Evolutionary conservation across 2,888 invertebrate species (phyloP).

Genomic region (Dicycla oo): DNA sequence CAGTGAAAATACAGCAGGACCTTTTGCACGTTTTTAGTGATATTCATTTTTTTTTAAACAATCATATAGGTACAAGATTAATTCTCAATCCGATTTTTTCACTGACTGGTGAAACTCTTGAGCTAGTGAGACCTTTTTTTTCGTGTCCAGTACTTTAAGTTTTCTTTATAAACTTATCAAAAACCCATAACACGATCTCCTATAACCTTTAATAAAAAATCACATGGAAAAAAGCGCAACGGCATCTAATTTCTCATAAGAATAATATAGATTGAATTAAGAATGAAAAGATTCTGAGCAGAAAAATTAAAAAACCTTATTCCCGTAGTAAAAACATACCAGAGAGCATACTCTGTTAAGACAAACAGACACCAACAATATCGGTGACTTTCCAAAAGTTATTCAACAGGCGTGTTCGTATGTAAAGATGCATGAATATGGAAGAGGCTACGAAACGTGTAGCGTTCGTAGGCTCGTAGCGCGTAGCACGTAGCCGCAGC

Average conservation of each 20-base stretch:
- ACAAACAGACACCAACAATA: conserved; percentile 49
- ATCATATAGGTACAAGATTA: no score
- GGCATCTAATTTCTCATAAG: neutral
- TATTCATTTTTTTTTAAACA: no score
- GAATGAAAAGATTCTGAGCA: neutral
- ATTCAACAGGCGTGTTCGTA: conserved; percentile 54
- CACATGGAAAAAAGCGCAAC: no score
- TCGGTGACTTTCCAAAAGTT: conserved; percentile 44
- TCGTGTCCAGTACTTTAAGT: no score
- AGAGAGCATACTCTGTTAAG: conserved; percentile 14
- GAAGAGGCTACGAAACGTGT: conserved; percentile 42
- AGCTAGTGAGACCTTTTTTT: no score
- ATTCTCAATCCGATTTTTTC: no score
- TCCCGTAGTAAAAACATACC: conserved; percentile 5
- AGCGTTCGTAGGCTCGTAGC: conserved; percentile 55
- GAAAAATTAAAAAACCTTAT: neutral
- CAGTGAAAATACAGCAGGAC: no score
- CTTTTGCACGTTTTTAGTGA: no score
- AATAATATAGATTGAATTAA: neutral
- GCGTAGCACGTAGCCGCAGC: conserved; percentile 46
- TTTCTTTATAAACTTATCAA: no score
- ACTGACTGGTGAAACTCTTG: no score
- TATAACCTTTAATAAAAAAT: no score
- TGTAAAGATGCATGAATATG: conserved; percentile 53
- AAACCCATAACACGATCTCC: no score